Evolutionary conservation across 2,888 invertebrate genomes (phyloP).

Genomic region (Caenorhabditis virilis): DNA sequence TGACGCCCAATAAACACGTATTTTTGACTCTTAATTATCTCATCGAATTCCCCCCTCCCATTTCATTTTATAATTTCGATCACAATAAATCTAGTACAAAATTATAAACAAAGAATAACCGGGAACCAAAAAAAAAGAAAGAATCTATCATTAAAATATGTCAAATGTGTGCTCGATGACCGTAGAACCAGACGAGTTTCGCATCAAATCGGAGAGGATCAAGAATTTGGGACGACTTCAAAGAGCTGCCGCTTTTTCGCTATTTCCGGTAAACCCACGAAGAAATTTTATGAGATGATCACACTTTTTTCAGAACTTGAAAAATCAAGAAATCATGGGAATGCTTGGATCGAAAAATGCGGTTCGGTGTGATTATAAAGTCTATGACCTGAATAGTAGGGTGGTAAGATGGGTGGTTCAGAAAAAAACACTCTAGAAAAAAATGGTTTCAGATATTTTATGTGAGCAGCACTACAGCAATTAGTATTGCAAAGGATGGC

Average conservation of each 20-base stretch:
- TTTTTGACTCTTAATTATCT: too few species aligned
- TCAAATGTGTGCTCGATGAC: too few species aligned
- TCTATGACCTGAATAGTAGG: conserved; percentile 33
- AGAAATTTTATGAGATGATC: too few species aligned
- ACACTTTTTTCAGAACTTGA: background rate
- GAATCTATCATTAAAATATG: too few species aligned
- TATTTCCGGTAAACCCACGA: conserved; percentile 19
- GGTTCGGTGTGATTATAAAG: conserved; percentile 29
- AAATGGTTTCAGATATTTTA: conserved; percentile 21
- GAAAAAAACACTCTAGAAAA: background rate
- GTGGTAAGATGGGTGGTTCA: conserved; percentile 11
- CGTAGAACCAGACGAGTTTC: background rate
- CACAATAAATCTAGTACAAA: too few species aligned
- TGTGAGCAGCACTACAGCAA: conserved; percentile 25
- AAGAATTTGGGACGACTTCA: conserved; percentile 18
- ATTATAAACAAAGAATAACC: too few species aligned
- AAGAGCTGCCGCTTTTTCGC: conserved; percentile 23
- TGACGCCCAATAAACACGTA: too few species aligned
- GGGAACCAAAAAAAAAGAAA: too few species aligned
- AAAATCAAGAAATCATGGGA: background rate
- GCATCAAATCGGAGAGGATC: conserved; percentile 1
- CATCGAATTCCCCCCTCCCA: too few species aligned
- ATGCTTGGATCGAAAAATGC: background rate
- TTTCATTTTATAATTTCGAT: too few species aligned
- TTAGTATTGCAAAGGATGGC: conserved; percentile 23